Evolutionary conservation across 1,140 invertebrate species (phyloP).

Genomic region (Pollicipes pollicipes): DNA sequence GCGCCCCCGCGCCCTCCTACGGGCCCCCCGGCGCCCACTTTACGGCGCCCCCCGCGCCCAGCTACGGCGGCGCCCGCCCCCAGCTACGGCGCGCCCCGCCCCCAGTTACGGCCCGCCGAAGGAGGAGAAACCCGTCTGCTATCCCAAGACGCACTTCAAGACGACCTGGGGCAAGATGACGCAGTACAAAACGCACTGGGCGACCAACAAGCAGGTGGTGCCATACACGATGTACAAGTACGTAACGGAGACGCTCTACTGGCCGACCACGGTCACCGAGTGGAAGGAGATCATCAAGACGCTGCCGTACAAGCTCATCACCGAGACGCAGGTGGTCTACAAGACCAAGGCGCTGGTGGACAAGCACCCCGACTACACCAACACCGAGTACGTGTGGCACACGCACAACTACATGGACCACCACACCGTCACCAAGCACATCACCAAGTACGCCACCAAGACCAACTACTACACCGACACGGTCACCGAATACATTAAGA

Average conservation of each 20-base stretch:
- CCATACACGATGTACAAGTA: not conserved
- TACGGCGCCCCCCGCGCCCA: slow-evolving; percentile 11
- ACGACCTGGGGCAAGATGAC: not conserved
- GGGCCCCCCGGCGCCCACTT: slow-evolving; percentile 4
- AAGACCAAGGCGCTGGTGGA: not conserved
- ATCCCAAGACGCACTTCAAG: not conserved
- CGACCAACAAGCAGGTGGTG: not conserved
- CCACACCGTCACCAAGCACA: slow-evolving; percentile 1
- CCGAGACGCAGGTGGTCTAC: not conserved
- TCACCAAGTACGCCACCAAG: not conserved
- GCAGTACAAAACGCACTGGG: not conserved
- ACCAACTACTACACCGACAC: not conserved
- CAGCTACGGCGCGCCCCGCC: not conserved
- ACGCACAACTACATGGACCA: not conserved
- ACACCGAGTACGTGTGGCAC: not conserved
- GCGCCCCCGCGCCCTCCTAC: slow-evolving; percentile 5
- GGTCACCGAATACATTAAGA: not conserved
- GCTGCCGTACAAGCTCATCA: not conserved
- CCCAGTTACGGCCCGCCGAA: slow-evolving; percentile 4
- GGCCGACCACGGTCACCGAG: slow-evolving; percentile 19
- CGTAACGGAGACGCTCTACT: slow-evolving; percentile 17
- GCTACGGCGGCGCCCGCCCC: slow-evolving; percentile 3
- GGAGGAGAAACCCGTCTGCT: not conserved
- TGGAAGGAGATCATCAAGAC: not conserved
- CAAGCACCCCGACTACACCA: not conserved